A percentile compares a stretch with the other conserved stretches of the same genome.
Conservation (phyloP, 2,888 invertebrate species). For the Noctuana brunneofusca region DNA sequence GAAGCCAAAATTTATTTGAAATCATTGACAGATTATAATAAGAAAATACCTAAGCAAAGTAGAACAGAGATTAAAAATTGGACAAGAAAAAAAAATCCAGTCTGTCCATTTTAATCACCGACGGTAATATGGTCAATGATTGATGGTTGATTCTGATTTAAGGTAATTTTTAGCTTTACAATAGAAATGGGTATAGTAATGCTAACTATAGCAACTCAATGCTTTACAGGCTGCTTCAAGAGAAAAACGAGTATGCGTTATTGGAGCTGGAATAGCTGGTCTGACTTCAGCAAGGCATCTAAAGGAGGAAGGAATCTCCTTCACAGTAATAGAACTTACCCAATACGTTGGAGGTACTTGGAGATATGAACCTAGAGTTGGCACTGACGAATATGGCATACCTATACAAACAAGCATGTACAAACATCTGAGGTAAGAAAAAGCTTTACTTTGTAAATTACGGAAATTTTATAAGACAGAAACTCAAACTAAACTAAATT, state of each 20-base stretch:
- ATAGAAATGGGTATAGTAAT: background rate
- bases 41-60: too few species aligned
- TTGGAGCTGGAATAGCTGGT: conserved; percentile 73
- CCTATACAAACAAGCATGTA: conserved; percentile 88
- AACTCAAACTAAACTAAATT: too few species aligned
- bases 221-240: conserved; percentile 3
- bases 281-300: conserved; percentile 66
- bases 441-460: too few species aligned
- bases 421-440: conserved; percentile 83
- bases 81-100: too few species aligned
- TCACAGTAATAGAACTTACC: conserved; percentile 69
- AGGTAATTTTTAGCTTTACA: background rate
- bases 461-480: too few species aligned
- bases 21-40: too few species aligned
- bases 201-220: background rate
- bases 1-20: too few species aligned
- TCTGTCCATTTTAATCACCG: too few species aligned
- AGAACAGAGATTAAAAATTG: too few species aligned
- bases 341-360: conserved; percentile 71
- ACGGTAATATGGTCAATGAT: too few species aligned
- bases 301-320: conserved; percentile 63
- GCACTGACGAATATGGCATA: conserved; percentile 80
- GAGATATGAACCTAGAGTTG: conserved; percentile 75
- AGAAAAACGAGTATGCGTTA: conserved; percentile 60
- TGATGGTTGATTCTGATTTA: too few species aligned